Conservation (phyloP, 2,797 vertebrate species). For the Arremon aurantiirostris region DNA sequence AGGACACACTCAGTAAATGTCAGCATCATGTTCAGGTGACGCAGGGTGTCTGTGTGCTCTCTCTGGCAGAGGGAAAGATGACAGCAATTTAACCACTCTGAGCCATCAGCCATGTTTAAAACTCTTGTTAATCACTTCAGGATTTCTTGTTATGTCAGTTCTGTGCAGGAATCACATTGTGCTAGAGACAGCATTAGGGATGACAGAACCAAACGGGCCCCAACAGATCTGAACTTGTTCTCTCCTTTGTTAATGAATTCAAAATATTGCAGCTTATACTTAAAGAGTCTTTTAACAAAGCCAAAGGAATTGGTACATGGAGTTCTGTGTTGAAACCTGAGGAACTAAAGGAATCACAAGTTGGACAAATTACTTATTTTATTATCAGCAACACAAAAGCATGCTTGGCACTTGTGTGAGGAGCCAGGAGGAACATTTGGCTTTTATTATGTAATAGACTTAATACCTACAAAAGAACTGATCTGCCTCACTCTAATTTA, state of each 20-base stretch:
- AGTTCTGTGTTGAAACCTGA: slow-evolving; percentile 5
- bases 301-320: neutral
- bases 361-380: neutral
- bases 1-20: slow-evolving; percentile 93
- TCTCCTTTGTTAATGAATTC: neutral
- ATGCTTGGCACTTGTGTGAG: neutral
- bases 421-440: slow-evolving; percentile 36
- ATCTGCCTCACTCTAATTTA: neutral
- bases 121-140: neutral
- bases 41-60: slow-evolving; percentile 94
- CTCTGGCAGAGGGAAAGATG: slow-evolving; percentile 73
- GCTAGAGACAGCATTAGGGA: neutral
- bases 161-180: neutral
- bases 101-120: neutral
- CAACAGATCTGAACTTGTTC: neutral
- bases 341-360: slow-evolving; percentile 9
- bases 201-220: neutral
- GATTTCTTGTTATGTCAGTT: neutral
- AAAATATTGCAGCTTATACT: neutral
- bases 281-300: neutral
- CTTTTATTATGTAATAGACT: slow-evolving; percentile 3
- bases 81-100: neutral
- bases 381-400: slow-evolving; percentile 15
- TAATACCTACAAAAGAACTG: neutral
- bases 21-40: slow-evolving; percentile 91